phyloP scores from a whole-genome alignment of 2,797 vertebrate genomes.

The Epinephelus coioides region DNA sequence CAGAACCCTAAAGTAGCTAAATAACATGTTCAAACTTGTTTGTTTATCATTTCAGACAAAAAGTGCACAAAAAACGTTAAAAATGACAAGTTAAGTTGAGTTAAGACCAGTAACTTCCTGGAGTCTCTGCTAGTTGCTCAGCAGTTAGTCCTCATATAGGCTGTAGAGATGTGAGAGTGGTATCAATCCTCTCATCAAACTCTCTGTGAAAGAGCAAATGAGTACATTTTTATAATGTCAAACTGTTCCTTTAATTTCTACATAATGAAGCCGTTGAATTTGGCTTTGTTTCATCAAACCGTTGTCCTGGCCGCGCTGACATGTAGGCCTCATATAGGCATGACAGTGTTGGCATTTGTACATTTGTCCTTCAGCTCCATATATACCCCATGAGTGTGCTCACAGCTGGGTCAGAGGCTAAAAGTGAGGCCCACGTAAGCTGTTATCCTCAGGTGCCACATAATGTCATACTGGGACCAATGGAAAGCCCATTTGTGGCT shows the following conservation, averaged over 20 bases:
- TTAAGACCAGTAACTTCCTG: neutral
- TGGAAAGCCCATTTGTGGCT: neutral
- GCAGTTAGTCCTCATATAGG: neutral
- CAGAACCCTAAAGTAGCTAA: neutral
- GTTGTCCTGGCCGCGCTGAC: neutral
- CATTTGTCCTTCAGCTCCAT: conserved; percentile 46
- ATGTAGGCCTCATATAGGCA: conserved; percentile 7
- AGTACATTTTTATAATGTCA: neutral
- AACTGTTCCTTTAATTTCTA: neutral
- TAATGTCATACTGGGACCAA: neutral
- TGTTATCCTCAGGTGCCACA: conserved; percentile 7
- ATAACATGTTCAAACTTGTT: neutral
- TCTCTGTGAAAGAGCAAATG: fast-evolving
- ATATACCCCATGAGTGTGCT: conserved; percentile 17
- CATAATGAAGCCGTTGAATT: neutral
- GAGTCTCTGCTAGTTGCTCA: neutral
- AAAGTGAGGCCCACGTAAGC: neutral
- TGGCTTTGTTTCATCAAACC: neutral
- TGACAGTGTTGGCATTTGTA: conserved; percentile 11
- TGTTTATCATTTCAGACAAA: neutral
- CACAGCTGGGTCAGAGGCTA: conserved; percentile 16
- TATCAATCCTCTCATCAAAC: neutral
- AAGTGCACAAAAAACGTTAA: too few species aligned
- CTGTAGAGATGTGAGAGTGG: neutral
- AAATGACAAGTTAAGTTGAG: neutral